Evolutionary conservation across 2,797 vertebrate species (phyloP).

Genomic region (Fistularia commersonii): DNA sequence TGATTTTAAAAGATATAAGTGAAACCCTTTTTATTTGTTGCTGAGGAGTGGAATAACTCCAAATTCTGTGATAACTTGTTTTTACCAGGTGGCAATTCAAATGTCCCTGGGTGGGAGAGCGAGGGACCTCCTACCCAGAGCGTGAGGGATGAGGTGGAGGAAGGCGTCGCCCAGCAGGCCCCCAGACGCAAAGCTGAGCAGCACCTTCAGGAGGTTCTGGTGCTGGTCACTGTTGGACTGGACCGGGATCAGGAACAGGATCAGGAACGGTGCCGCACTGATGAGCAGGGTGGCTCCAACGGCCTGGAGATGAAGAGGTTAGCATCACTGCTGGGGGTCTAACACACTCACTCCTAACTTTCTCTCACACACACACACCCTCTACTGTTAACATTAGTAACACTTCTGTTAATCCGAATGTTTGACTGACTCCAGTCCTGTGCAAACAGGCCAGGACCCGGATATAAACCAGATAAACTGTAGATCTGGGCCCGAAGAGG

Average conservation of each 20-base stretch:
- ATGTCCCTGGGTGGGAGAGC: not conserved
- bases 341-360: too few species aligned
- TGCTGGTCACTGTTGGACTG: conserved; percentile 89
- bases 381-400: too few species aligned
- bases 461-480: too few species aligned
- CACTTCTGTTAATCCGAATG: too few species aligned
- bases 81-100: not conserved
- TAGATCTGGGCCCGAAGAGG: too few species aligned
- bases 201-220: conserved; percentile 86
- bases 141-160: conserved; percentile 92
- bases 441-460: too few species aligned
- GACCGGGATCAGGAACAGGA: conserved; percentile 91
- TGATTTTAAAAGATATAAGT: too few species aligned
- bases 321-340: not conserved
- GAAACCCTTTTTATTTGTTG: too few species aligned
- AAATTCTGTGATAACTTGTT: too few species aligned
- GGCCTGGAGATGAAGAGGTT: conserved; percentile 67
- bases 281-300: conserved; percentile 88
- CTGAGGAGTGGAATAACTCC: too few species aligned
- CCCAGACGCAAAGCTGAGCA: conserved; percentile 91
- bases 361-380: too few species aligned
- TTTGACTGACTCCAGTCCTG: too few species aligned
- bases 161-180: conserved; percentile 93
- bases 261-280: conserved; percentile 89
- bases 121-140: conserved; percentile 74